Evolutionary conservation across 2,888 invertebrate genomes (phyloP).

Genomic region (Lottia gigantea): DNA sequence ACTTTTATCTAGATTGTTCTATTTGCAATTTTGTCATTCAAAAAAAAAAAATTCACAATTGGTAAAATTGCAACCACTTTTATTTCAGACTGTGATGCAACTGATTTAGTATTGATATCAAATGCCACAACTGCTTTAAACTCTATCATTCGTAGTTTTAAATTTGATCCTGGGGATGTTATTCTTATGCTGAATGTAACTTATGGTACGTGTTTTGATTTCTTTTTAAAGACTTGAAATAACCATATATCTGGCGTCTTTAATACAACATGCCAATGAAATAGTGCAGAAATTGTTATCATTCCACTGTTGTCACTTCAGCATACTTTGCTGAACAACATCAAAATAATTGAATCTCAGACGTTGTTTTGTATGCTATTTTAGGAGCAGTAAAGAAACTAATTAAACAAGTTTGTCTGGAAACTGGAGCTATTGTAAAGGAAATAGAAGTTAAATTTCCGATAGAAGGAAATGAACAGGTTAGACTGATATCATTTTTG

Average conservation of each 20-base stretch:
- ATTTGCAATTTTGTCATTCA: too few species aligned
- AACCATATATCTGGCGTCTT: too few species aligned
- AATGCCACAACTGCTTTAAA: slow-evolving; percentile 63
- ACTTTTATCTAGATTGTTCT: too few species aligned
- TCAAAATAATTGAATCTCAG: too few species aligned
- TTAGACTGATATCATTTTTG: slow-evolving; percentile 9
- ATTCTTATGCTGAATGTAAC: slow-evolving; percentile 51
- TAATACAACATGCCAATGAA: too few species aligned
- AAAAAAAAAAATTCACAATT: too few species aligned
- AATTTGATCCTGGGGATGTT: slow-evolving; percentile 43
- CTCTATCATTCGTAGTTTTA: slow-evolving; percentile 52
- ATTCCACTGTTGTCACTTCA: too few species aligned
- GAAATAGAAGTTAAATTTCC: slow-evolving; percentile 52
- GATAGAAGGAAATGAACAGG: slow-evolving; percentile 42
- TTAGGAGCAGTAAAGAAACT: slow-evolving; percentile 62
- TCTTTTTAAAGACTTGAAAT: not conserved
- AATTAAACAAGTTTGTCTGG: slow-evolving; percentile 47
- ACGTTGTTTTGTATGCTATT: not conserved
- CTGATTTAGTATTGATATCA: slow-evolving; percentile 56
- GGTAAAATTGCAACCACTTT: too few species aligned
- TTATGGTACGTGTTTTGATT: slow-evolving; percentile 47
- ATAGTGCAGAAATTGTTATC: too few species aligned
- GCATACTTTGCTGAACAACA: too few species aligned
- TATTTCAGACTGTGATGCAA: slow-evolving; percentile 52
- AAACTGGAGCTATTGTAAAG: slow-evolving; percentile 50